Base-by-base conservation (phyloP, 2,888 invertebrate species). In the Dinocampus coccinellae region DNA sequence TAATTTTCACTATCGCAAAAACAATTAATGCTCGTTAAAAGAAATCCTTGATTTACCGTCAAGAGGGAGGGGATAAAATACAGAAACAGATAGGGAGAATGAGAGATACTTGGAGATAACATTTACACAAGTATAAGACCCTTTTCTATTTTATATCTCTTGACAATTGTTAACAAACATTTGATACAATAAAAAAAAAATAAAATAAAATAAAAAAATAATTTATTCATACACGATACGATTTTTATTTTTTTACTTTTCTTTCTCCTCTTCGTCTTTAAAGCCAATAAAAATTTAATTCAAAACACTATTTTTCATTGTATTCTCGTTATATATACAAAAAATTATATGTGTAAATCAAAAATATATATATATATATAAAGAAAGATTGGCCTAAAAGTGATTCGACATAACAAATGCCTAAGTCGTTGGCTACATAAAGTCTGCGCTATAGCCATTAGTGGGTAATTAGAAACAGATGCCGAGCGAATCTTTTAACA, bases 381-480 rank as follows among this genome's bases (percentile, higher is more conserved):
- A 66, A 34, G 55, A 57, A 57, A 36, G 57, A 61, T 36, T 13
- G 39, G 36, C 65, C 34, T 36, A 58, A 34, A 58, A 33, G 58
- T 58, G 34, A 33, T 33, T 33, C 58, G 33, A 67, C 67, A n/a
- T 68, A 68, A 61, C 68, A 53, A 73, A 85, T 85, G 84, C 80
- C 80, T 81, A 79, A 80, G 78, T 57, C 77, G 81, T 79, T 80
- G 70, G 74, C 57, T 60, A 69, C 81, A 74, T 76, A 78, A 76
- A 79, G 76, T 81, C 81, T 77, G 16, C 6, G 47, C 47, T 47
- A 47, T 82, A 85, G 84, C 86, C 85, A 87, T 87, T 87, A 87
- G 83, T 84, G 85, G 87, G 87, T 87, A 87, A 87, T 87, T 87
- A 87, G 87, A 87, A 87, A 87, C 87, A 87, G 87, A 87, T 87